Evolutionary conservation across 2,888 invertebrate genomes (phyloP).

Genomic region (Acronicta alni): DNA sequence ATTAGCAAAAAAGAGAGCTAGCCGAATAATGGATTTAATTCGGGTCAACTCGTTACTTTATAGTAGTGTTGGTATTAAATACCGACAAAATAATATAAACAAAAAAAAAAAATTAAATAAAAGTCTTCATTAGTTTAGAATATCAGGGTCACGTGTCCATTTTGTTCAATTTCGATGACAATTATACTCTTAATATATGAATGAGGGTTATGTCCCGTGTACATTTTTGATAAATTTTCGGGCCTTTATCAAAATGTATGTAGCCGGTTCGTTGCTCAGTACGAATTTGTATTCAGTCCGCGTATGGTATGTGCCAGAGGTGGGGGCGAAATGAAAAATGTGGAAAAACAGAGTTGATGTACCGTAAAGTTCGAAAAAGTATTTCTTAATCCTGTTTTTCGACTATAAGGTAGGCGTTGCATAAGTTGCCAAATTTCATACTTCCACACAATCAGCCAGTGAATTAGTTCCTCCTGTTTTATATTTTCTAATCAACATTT

Average conservation of each 20-base stretch:
- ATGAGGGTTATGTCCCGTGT: conserved; percentile 1
- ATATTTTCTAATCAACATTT: too few relatives aligned
- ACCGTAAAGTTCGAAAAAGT: not conserved
- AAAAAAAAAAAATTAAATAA: too few relatives aligned
- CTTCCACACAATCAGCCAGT: too few relatives aligned
- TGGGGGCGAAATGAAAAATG: conserved; percentile 1
- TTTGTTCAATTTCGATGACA: not conserved
- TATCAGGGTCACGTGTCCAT: not conserved
- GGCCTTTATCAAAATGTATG: conserved; percentile 50
- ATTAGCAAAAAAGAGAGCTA: too few relatives aligned
- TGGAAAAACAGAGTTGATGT: not conserved
- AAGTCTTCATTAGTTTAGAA: not conserved
- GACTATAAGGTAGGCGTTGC: not conserved
- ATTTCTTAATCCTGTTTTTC: not conserved
- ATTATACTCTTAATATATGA: conserved; percentile 5
- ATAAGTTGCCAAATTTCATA: not conserved
- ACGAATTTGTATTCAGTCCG: conserved; percentile 58
- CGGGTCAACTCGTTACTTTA: too few relatives aligned
- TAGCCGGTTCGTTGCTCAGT: conserved; percentile 28
- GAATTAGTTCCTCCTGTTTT: too few relatives aligned
- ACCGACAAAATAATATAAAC: too few relatives aligned
- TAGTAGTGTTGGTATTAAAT: too few relatives aligned
- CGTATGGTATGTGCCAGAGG: conserved; percentile 22
- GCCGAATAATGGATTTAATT: too few relatives aligned
- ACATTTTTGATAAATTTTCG: conserved; percentile 60